Evolutionary conservation across 2,113 vertebrate species (phyloP), one percentile per base, ranked within the genome.

Genomic region (Abramis brama): DNA sequence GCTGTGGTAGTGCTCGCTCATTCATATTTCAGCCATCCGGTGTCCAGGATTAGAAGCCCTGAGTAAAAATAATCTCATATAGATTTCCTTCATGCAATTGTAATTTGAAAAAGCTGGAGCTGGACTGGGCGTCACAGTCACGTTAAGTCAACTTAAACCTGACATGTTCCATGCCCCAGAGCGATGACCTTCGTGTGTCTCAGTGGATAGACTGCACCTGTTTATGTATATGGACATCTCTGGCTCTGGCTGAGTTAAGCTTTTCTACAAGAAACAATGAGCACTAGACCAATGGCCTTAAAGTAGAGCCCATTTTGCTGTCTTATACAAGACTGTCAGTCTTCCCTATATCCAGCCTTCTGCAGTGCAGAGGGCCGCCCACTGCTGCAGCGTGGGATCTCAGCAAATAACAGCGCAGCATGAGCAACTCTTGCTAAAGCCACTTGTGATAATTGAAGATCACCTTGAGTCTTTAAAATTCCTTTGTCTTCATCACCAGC

Each of bases 61-160:
- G 39, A 13, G 57, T 86, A 74, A 81, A 88, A 75, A 86, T 83
- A 83, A 88, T 86, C 64, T 71, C 78, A 79, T 86, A 66, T 76
- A 62, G 81, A 84, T 84, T 86, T 80, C 64, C 47, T 80, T 76
- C 45, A 79, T 25, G 8, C 21, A 79, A 68, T 52, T 59, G 3
- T 43, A 84, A 78, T 88, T 73, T 57, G 68, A 36, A 83, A 57
- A 82, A 59, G 39, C 71, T 82, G 60, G 15, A 45, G 30, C 78
- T 33, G 75, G 71, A 70, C 85, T 21, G 6, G 43, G 52, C 64
- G 1, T 57, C n/a, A 15, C 33, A 77, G 70, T 55, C 5, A 27
- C 13, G 47, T 77, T 74, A 80, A 17, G 39, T 79, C 12, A 6
- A 11, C 55, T 64, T 64, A 64, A 64, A 47, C 36, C 59, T 47